Evolutionary conservation across 1,140 invertebrate species (phyloP).

Genomic region (Scaptodrosophila lebanonensis): DNA sequence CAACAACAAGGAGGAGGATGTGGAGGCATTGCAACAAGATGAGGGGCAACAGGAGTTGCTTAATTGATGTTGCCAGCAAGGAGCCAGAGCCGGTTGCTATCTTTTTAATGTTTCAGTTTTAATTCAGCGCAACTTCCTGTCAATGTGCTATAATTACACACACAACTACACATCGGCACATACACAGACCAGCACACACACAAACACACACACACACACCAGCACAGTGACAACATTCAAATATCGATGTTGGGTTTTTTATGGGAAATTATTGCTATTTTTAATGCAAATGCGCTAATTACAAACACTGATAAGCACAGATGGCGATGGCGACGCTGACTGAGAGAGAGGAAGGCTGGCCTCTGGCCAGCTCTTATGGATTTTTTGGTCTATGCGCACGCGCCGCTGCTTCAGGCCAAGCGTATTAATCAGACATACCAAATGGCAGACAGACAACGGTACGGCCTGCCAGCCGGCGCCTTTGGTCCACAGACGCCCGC

Average conservation of each 20-base stretch:
- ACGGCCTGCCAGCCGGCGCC: slow-evolving; percentile 52
- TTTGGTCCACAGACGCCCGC: slow-evolving; percentile 62
- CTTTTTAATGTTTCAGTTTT: slow-evolving; percentile 67
- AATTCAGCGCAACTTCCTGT: slow-evolving; percentile 65
- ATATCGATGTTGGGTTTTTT: slow-evolving; percentile 55
- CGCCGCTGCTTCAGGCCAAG: not conserved
- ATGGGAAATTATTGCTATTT: slow-evolving; percentile 75
- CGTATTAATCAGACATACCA: slow-evolving; percentile 62
- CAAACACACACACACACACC: slow-evolving; percentile 8
- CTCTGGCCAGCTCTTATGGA: slow-evolving; percentile 8
- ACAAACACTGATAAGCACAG: slow-evolving; percentile 69
- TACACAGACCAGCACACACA: not conserved
- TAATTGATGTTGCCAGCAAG: slow-evolving; percentile 45
- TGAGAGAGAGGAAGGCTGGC: slow-evolving; percentile 5
- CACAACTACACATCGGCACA: slow-evolving; percentile 4
- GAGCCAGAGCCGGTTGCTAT: slow-evolving; percentile 45
- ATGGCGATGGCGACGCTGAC: not conserved
- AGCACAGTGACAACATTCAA: slow-evolving; percentile 16
- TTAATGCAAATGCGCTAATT: slow-evolving; percentile 75
- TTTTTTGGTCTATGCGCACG: not conserved
- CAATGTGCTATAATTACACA: slow-evolving; percentile 38
- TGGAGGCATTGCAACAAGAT: too few species aligned
- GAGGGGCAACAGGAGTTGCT: slow-evolving; percentile 32
- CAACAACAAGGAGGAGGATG: too few species aligned
- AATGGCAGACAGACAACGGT: slow-evolving; percentile 12